Base-by-base conservation (phyloP, 1,140 invertebrate species). In the Cephus cinctus region DNA sequence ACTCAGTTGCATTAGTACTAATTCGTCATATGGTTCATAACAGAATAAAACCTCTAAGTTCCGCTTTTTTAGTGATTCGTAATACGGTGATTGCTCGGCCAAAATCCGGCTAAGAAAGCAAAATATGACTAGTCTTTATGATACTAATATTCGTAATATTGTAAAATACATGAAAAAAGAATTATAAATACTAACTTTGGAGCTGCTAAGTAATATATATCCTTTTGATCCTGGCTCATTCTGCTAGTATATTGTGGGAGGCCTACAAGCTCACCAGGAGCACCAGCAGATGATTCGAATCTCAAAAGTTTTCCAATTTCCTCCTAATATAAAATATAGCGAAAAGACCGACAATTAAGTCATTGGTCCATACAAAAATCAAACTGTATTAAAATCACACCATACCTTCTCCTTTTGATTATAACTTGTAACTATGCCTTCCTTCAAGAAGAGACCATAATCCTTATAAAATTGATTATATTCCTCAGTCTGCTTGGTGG, bases 1-100 rank as follows among this genome's bases (percentile, higher is more conserved):
- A 54, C 83, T 82, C 15, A 98, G 73, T 59, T 97, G 91, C 80
- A 98, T 86, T 1, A 98, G 75, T 6, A 98, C 93, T 16, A 98
- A 75, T 74, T 98, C 96, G 77, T 98, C 96, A 60, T 98, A 96
- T 1, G 89, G 86, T 62, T 98, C 94, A 63, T 94, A 98, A 65
- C 94, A 93, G 71, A 97, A 98, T 2, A 99, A 69, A 1, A 98
- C 94, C 79, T 98, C 94, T 3, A 90, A 81, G 50, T 96, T 86
- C 52, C 86, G 83, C 61, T 87, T 86, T 61, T 92, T 92, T 1
- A 98, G 77, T 14, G 90, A 90, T 78, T 98, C 96, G 63, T 88
- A 94, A 67, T 98, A 98, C 0, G 96, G 96, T 0, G 94, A 98
- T 2, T 86, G 83, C 76, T 96, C 90, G 0, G 95, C 95, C 36